Evolutionary conservation across 2,888 invertebrate species (phyloP), one percentile per base, ranked within the genome.

Genomic region (Drosophila sordidula): DNA sequence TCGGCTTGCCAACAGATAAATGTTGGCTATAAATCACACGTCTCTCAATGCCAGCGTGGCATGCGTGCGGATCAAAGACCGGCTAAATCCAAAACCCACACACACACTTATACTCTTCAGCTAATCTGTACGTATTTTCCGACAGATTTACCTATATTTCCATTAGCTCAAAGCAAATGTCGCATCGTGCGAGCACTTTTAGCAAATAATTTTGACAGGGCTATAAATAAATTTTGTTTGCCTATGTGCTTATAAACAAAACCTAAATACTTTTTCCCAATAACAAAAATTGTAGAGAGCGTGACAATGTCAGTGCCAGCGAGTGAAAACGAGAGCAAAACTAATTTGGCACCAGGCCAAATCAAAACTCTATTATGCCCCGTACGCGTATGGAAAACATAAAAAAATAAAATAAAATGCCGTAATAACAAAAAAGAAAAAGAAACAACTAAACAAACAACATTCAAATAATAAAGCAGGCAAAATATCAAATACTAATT

Each of bases 251-350:
- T 36, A 61, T 70, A 71, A 69, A 65, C 57, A 78, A 79, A 79
- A 70, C 59, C 73, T 38, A 83, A 81, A 83, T 77, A 83, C 70
- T 72, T 79, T 78, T 65, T 65, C 64, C 66, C 58, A 62, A 62
- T 47, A 57, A 62, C 52, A 68, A 46, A 34, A 34, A 32, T 22
- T 46, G 14, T 22, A n/a, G 32, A 75, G 61, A 55, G 70, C 71
- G 85, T 82, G 88, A 79, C 83, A 83, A 83, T 83, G 83, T 83
- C 83, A 83, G 70, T 74, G 88, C 88, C 82, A 85, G 52, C 67
- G 58, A 69, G 66, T 69, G 75, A 84, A 87, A 87, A 80, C 77
- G 78, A 83, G 87, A 87, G 84, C 79, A 72, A 77, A 85, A 79
- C 67, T 78, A 79, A 87, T 80, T 80, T 85, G 85, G 85, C 78